phyloP scores from a whole-genome alignment of 2,797 vertebrate genomes.

The Pipistrellus pygmaeus region DNA sequence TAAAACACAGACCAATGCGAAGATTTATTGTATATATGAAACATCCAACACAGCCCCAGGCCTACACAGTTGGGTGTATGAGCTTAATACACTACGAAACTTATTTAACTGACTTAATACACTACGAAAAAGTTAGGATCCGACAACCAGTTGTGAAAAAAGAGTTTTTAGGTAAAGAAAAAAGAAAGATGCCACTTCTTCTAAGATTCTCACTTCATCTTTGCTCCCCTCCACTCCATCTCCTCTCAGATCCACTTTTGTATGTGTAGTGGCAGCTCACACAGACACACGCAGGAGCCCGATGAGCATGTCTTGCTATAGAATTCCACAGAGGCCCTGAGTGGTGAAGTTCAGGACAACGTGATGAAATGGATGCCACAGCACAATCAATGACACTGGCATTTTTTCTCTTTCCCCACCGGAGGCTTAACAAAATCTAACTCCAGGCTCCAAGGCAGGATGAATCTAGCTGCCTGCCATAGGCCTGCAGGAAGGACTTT shows the following conservation, averaged over 20 bases:
- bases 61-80: not conserved
- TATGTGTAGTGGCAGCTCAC: not conserved
- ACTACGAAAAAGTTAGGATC: not conserved
- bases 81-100: too few species aligned
- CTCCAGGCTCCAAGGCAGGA: constrained; percentile 44
- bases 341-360: constrained; percentile 6
- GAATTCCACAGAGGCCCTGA: not conserved
- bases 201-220: not conserved
- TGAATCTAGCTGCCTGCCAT: constrained; percentile 73
- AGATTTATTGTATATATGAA: not conserved
- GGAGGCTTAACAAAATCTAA: constrained; percentile 79
- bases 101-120: not conserved
- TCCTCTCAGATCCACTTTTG: not conserved
- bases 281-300: not conserved
- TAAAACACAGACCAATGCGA: not conserved
- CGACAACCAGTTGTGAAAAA: not conserved
- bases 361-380: constrained; percentile 68
- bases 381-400: constrained; percentile 68
- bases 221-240: not conserved
- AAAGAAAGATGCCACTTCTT: constrained; percentile 14
- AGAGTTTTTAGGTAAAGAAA: constrained; percentile 21
- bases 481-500: constrained; percentile 68
- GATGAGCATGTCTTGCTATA: not conserved
- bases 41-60: not conserved
- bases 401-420: constrained; percentile 20